These are phyloP conservation scores for Calliphora vicina DNA, from an alignment of 1,140 invertebrate species.

Conservation along the genomic window DNA sequence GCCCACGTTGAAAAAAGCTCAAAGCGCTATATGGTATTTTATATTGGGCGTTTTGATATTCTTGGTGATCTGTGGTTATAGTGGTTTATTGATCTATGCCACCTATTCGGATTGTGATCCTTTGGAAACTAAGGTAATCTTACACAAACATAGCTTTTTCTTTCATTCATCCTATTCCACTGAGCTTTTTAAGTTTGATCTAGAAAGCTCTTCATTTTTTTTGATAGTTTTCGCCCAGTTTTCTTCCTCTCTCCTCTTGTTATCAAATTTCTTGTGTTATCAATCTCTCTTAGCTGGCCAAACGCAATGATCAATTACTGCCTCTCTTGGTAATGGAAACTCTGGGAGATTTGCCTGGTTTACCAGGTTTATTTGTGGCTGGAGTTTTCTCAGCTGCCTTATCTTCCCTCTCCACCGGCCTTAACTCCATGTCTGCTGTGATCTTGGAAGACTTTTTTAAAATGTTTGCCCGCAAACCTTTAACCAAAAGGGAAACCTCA, in stretches of 20 bases:
- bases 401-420: constrained; percentile 86
- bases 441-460: constrained; percentile 84
- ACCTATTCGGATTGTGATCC: constrained; percentile 88
- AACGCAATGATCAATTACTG: constrained; percentile 77
- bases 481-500: constrained; percentile 71
- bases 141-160: constrained; percentile 39
- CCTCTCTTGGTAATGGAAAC: constrained; percentile 84
- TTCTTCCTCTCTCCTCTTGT: too few relatives aligned
- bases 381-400: constrained; percentile 87
- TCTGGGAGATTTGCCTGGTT: constrained; percentile 74
- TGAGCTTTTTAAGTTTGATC: too few relatives aligned
- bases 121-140: constrained; percentile 70
- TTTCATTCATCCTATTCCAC: too few relatives aligned
- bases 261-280: too few relatives aligned
- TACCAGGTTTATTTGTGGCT: constrained; percentile 85
- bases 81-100: constrained; percentile 85
- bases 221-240: too few relatives aligned
- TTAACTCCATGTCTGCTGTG: constrained; percentile 91
- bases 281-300: constrained; percentile 67
- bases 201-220: too few relatives aligned
- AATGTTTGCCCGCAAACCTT: constrained; percentile 68
- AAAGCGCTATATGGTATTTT: constrained; percentile 79
- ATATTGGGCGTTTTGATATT: constrained; percentile 72
- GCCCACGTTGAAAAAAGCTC: constrained; percentile 72
- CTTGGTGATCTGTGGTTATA: constrained; percentile 73